Evolutionary conservation across 1,140 invertebrate species (phyloP), one percentile per base, ranked within the genome.

Genomic region (Araneus ventricosus): DNA sequence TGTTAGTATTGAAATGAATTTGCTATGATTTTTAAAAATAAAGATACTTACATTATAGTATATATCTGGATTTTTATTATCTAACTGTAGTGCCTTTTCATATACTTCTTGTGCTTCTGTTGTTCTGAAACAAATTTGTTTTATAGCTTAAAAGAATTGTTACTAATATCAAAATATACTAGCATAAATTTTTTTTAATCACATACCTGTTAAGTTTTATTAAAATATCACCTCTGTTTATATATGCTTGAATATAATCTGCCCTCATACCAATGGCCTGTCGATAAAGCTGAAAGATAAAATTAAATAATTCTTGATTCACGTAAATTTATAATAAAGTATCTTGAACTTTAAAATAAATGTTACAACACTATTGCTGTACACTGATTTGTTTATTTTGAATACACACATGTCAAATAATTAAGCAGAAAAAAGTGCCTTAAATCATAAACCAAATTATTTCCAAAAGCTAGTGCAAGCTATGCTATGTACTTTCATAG

Each of bases 181-280:
- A 30, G 0, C 3, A 87, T 0, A 63, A 61, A 87, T 45, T 17
- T 27, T 37, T 10, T 45, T 30, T 30, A 87, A 75, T 70, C n/a
- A 7, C 34, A 87, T 94, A 96, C 96, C 96, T 97, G 96, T 99
- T 99, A 94, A 99, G 96, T 96, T 99, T 99, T 95, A 99, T 98
- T 75, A 99, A 96, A 95, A 99, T 98, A 96, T 99, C 99, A 0
- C 98, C 99, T 86, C 98, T 97, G 96, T 99, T 99, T 94, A 99
- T 99, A 95, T 99, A 99, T 7, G 99, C 99, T 95, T 99, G 98
- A 0, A 98, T 98, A 95, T 99, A 99, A 96, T 99, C 99, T 22
- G 98, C 97, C 94, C 99, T 96, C 99, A 99, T 99, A 94, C 98
- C 98, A 93, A 99, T 99, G 0, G 99, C 99, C 95, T 99, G 98